Percentiles rank a stretch among this genome's conserved stretches.
Evolutionary conservation across 2,113 vertebrate species (phyloP).

Genomic region (Nycticebus coucang): DNA sequence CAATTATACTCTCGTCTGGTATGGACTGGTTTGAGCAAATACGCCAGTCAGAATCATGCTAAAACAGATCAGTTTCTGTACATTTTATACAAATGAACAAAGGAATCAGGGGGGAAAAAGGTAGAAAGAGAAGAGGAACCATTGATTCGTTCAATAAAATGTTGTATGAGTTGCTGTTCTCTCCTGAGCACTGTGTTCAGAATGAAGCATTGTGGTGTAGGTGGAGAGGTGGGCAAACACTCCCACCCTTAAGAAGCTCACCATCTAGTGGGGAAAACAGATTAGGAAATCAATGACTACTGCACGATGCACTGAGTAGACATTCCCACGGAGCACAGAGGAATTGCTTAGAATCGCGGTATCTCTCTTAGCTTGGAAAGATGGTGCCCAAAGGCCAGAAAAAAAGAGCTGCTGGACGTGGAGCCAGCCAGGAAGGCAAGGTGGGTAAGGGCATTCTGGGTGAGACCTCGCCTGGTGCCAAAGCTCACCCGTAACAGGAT

Average conservation of each 20-base stretch:
- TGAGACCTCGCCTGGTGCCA: background rate
- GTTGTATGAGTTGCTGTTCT: background rate
- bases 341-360: background rate
- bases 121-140: background rate
- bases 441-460: background rate
- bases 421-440: background rate
- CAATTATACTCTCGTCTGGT: constrained; percentile 39
- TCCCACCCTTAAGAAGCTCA: background rate
- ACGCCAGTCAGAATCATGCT: constrained; percentile 12
- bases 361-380: background rate
- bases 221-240: background rate
- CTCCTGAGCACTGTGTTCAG: background rate
- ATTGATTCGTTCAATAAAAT: background rate
- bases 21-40: constrained; percentile 36
- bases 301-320: background rate
- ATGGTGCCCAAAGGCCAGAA: background rate
- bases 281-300: background rate
- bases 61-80: constrained; percentile 31
- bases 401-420: background rate
- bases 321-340: background rate
- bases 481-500: background rate
- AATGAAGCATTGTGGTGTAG: background rate
- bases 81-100: background rate
- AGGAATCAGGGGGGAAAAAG: background rate
- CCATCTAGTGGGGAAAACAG: background rate